phyloP scores from a whole-genome alignment of 2,888 invertebrate genomes.

The Rhyacophila evoluta region DNA sequence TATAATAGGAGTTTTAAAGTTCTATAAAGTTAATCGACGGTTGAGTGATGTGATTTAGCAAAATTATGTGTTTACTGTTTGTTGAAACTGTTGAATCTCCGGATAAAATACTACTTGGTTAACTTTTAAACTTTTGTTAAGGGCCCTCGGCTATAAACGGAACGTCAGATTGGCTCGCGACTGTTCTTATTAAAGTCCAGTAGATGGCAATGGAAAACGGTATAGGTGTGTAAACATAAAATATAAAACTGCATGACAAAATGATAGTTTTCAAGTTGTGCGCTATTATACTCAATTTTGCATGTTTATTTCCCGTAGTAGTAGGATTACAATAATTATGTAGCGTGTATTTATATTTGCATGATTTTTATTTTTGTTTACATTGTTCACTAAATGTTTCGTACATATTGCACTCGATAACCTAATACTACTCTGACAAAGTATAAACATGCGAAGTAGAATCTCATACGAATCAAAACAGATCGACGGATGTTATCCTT shows the following conservation, averaged over 20 bases:
- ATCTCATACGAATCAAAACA: neutral
- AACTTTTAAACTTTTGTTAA: conserved; percentile 52
- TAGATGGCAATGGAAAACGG: conserved; percentile 52
- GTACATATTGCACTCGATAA: neutral
- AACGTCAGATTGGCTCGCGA: conserved; percentile 46
- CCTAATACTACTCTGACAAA: too few relatives aligned
- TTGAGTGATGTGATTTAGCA: conserved; percentile 34
- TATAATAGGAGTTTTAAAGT: conserved; percentile 28
- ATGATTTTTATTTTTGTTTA: conserved; percentile 25
- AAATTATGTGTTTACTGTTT: conserved; percentile 29
- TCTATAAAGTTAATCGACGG: neutral
- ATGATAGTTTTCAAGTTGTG: conserved; percentile 27
- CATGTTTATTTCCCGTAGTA: conserved; percentile 37
- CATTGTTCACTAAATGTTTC: neutral
- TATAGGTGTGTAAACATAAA: conserved; percentile 53
- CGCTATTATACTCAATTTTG: conserved; percentile 26
- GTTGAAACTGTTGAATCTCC: conserved; percentile 28
- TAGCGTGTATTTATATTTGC: neutral
- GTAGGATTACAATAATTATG: conserved; percentile 17
- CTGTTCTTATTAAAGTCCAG: conserved; percentile 42
- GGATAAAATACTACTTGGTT: conserved; percentile 36
- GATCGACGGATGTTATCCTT: neutral
- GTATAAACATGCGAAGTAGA: neutral
- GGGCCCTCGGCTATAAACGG: conserved; percentile 50
- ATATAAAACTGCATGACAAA: conserved; percentile 50